Evolutionary conservation across 1,140 invertebrate species (phyloP).

Genomic region (Drosophila sulfurigaster): DNA sequence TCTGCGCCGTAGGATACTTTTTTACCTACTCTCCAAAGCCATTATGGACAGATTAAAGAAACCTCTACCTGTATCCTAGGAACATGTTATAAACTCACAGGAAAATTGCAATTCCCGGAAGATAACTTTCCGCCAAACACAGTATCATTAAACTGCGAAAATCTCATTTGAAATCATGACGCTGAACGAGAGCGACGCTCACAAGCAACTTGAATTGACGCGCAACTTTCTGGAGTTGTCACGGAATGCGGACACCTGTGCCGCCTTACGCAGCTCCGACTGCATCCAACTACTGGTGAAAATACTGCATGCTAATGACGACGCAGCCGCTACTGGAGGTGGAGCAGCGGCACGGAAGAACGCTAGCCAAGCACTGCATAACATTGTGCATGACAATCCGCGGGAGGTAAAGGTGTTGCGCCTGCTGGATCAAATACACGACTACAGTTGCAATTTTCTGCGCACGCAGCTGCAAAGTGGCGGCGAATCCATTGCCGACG

Average conservation of each 20-base stretch:
- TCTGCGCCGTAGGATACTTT: constrained; percentile 37
- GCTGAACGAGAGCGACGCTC: constrained; percentile 69
- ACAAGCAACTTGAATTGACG: constrained; percentile 94
- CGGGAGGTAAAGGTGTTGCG: constrained; percentile 94
- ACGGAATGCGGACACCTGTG: constrained; percentile 94
- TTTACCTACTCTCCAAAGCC: constrained; percentile 13
- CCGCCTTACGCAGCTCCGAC: constrained; percentile 95
- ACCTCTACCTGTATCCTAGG: constrained; percentile 32
- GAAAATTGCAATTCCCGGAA: constrained; percentile 28
- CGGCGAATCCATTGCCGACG: constrained; percentile 87
- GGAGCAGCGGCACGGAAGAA: constrained; percentile 87
- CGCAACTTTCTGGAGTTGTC: constrained; percentile 95
- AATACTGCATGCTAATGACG: constrained; percentile 91
- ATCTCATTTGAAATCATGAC: constrained; percentile 56
- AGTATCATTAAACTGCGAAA: constrained; percentile 14
- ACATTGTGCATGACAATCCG: constrained; percentile 95
- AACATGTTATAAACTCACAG: constrained; percentile 13
- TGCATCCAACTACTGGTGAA: constrained; percentile 96
- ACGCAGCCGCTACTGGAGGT: constrained; percentile 28
- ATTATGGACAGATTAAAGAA: constrained; percentile 3
- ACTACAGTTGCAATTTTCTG: constrained; percentile 89
- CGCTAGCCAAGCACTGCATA: constrained; percentile 92
- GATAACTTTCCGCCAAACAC: not conserved
- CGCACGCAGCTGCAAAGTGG: constrained; percentile 86
- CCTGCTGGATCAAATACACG: constrained; percentile 92